These are phyloP conservation scores for Numida meleagris DNA, from an alignment of 2,113 vertebrate genomes.

Conservation along the genomic window DNA sequence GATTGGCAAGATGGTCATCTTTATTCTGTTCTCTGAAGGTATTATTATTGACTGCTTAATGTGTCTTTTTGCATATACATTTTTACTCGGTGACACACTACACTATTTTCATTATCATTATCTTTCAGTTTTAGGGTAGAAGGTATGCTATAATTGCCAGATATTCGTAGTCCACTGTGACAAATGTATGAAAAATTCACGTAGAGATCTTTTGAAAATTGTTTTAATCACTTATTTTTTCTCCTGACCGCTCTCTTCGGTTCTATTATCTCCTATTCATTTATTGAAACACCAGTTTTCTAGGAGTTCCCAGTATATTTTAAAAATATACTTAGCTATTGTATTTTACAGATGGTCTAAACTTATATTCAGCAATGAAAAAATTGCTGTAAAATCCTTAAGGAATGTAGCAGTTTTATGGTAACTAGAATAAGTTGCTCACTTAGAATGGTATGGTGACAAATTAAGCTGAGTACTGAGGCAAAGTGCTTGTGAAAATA, in stretches of 20 bases:
- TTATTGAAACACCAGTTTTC: background rate
- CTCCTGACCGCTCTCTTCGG: background rate
- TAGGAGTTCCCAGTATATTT: background rate
- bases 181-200: background rate
- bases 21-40: background rate
- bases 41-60: background rate
- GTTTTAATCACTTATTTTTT: background rate
- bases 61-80: background rate
- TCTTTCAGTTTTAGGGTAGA: background rate
- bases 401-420: background rate
- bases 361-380: background rate
- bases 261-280: background rate
- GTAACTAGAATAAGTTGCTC: background rate
- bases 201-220: background rate
- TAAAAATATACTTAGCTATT: background rate
- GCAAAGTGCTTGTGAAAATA: constrained; percentile 14
- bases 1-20: background rate
- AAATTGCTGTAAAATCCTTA: background rate
- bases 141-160: background rate
- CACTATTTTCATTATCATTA: background rate
- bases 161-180: background rate
- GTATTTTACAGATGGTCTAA: background rate
- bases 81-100: background rate
- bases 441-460: background rate
- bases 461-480: background rate